A percentile compares a stretch with the other conserved stretches of the same genome.
Evolutionary conservation across 2,797 vertebrate species (phyloP).

Genomic region (Austrolebias charrua): DNA sequence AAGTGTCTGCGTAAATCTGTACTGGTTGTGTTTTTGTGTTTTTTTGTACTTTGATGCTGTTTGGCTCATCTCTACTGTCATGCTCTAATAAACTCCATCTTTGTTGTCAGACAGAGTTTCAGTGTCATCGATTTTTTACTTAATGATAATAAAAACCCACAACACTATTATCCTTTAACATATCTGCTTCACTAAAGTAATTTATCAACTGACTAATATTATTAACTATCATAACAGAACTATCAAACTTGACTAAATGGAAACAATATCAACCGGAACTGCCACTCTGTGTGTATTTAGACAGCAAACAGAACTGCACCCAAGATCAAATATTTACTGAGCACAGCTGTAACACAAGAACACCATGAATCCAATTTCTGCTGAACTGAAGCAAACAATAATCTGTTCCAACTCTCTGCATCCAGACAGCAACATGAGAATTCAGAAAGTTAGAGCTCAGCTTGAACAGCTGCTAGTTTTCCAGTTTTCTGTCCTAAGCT

Average conservation of each 20-base stretch:
- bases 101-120: too few relatives aligned
- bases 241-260: slow-evolving; percentile 16
- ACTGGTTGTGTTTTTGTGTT: too few relatives aligned
- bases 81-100: too few relatives aligned
- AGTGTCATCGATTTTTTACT: too few relatives aligned
- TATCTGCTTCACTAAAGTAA: neutral
- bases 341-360: slow-evolving; percentile 41
- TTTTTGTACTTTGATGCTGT: too few relatives aligned
- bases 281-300: slow-evolving; percentile 64
- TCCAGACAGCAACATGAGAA: neutral
- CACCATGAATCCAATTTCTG: slow-evolving; percentile 20
- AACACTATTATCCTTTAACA: too few relatives aligned
- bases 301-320: slow-evolving; percentile 73
- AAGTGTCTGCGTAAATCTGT: too few relatives aligned
- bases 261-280: slow-evolving; percentile 66
- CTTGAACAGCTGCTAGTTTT: neutral
- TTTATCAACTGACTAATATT: neutral
- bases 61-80: too few relatives aligned
- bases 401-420: neutral
- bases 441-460: too few relatives aligned
- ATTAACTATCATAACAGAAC: slow-evolving; percentile 4
- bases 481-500: neutral
- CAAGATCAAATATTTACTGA: slow-evolving; percentile 77
- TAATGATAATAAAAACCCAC: too few relatives aligned
- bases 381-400: neutral